Conservation (phyloP, 2,113 vertebrate species). For the rat (Rattus norvegicus) region GRCr8 NC_086022.1:141282501-141283000, state of each 20-base stretch:
- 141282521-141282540: background rate
- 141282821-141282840: background rate
- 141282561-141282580: background rate
- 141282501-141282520: background rate
- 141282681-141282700: too few species aligned
- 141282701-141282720: background rate
- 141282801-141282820: background rate
- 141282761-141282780: background rate
- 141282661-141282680: background rate
- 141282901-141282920: background rate
- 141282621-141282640: background rate
- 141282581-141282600: background rate
- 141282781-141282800: background rate
- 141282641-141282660: background rate
- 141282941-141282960: background rate
- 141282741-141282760: background rate
- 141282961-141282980: background rate
- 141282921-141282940: background rate
- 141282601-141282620: background rate
- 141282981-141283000: background rate
- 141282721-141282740: background rate
- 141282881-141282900: background rate
- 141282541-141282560: background rate
- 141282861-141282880: background rate
- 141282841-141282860: background rate